Percentiles rank a stretch among this genome's conserved stretches.
phyloP scores from a whole-genome alignment of 2,797 vertebrate species.

The Pteronotus mesoamericanus region DNA sequence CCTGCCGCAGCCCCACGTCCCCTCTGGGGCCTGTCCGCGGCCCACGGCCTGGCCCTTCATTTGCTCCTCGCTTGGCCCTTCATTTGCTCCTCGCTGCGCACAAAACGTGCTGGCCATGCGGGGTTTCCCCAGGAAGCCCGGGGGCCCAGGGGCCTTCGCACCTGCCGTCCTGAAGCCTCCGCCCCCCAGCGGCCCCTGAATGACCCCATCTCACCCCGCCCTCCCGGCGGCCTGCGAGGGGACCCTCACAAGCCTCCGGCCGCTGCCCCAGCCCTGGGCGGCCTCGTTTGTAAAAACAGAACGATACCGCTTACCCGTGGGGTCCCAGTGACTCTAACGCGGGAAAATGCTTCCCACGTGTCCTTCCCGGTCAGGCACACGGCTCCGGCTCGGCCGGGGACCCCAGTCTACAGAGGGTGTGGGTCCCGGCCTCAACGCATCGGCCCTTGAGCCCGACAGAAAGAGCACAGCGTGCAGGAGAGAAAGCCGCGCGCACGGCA shows the following conservation, averaged over 20 bases:
- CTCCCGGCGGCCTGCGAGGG: no score
- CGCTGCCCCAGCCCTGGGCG: background rate
- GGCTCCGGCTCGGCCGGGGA: rapidly evolving
- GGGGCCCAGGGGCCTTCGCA: rapidly evolving
- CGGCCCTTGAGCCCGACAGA: no score
- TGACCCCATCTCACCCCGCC: no score
- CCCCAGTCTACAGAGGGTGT: background rate
- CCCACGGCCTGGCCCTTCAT: no score
- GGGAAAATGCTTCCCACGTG: rapidly evolving
- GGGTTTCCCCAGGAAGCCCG: no score
- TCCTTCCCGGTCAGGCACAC: rapidly evolving
- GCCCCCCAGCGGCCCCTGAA: no score
- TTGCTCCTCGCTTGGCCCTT: no score
- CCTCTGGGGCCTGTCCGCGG: no score
- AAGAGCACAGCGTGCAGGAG: no score
- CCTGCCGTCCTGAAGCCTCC: rapidly evolving
- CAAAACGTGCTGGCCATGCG: rapidly evolving
- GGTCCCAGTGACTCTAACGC: no score
- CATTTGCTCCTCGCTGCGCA: rapidly evolving
- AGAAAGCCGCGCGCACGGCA: no score
- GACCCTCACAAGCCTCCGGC: rapidly evolving
- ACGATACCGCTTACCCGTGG: rapidly evolving
- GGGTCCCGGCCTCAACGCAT: background rate
- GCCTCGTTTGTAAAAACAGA: background rate
- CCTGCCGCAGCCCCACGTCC: no score